Percentiles rank a stretch among this genome's conserved stretches.
phyloP scores from a whole-genome alignment of 2,113 vertebrate genomes.

The Microcebus lehilahytsara region DNA sequence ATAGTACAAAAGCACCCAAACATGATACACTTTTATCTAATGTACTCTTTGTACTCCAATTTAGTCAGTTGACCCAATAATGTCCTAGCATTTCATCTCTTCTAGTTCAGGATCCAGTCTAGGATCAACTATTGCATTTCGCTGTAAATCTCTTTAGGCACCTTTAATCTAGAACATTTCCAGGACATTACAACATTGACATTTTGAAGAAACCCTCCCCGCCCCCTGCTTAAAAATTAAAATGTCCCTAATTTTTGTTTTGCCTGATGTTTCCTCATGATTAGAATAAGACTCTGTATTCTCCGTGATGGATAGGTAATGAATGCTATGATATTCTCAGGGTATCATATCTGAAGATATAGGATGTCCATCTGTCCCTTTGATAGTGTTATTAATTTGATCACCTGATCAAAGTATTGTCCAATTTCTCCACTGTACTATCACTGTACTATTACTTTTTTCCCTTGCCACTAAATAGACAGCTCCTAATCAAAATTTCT shows the following conservation, averaged over 20 bases:
- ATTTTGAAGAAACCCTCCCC: constrained; percentile 5
- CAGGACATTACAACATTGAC: neutral
- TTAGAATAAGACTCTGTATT: neutral
- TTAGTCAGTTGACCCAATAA: constrained; percentile 1
- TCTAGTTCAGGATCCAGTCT: neutral
- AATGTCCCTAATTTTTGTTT: neutral
- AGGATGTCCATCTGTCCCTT: neutral
- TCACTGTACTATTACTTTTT: neutral
- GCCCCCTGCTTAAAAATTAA: neutral
- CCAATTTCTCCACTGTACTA: neutral
- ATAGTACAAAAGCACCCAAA: neutral
- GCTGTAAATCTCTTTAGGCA: neutral
- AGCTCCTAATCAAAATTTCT: constrained; percentile 28
- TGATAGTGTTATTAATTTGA: neutral
- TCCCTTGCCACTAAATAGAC: neutral
- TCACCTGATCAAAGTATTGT: neutral
- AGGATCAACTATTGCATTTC: constrained; percentile 17
- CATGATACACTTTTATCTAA: neutral
- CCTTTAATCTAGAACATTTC: constrained; percentile 25
- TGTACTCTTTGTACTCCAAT: neutral
- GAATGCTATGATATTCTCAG: neutral
- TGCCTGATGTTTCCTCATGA: neutral
- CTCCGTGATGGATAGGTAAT: neutral
- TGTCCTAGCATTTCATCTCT: neutral
- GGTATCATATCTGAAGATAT: neutral